Conservation (phyloP, 2,888 invertebrate genomes). For the Apamea monoglypha region DNA sequence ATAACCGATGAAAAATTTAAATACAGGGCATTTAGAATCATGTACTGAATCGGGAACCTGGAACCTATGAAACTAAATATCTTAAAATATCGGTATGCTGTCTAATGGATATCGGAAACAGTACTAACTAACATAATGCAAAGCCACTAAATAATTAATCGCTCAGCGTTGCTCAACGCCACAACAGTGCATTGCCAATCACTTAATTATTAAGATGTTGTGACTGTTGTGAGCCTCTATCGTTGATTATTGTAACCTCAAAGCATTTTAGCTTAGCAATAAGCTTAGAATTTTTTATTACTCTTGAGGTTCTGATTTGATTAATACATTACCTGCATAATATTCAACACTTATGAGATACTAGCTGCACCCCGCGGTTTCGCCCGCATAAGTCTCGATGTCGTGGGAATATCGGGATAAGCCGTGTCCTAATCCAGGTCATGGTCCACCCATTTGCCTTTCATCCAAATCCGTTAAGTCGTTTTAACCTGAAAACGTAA, state of each 20-base stretch:
- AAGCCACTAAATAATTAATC: slow-evolving; percentile 36
- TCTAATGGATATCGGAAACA: slow-evolving; percentile 32
- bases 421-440: not conserved
- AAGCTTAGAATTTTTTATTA: not conserved
- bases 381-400: not conserved
- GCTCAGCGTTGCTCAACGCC: slow-evolving; percentile 21
- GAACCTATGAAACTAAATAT: too few relatives aligned
- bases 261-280: not conserved
- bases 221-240: slow-evolving; percentile 23
- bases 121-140: slow-evolving; percentile 24
- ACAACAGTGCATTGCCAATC: slow-evolving; percentile 32
- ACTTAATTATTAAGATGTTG: slow-evolving; percentile 34
- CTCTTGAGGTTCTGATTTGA: not conserved
- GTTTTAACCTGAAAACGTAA: not conserved
- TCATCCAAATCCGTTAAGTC: not conserved
- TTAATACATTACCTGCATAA: not conserved
- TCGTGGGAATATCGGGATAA: not conserved
- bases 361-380: not conserved
- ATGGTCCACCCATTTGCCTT: not conserved
- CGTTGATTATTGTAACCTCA: slow-evolving; percentile 26
- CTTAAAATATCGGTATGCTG: not conserved
- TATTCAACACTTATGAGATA: not conserved
- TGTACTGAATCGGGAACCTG: too few relatives aligned
- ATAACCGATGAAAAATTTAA: too few relatives aligned
- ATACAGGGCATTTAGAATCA: too few relatives aligned